Percentiles rank a stretch among this genome's conserved stretches.
Conservation (phyloP, 2,113 vertebrate genomes). For the Arizona elegans region DNA sequence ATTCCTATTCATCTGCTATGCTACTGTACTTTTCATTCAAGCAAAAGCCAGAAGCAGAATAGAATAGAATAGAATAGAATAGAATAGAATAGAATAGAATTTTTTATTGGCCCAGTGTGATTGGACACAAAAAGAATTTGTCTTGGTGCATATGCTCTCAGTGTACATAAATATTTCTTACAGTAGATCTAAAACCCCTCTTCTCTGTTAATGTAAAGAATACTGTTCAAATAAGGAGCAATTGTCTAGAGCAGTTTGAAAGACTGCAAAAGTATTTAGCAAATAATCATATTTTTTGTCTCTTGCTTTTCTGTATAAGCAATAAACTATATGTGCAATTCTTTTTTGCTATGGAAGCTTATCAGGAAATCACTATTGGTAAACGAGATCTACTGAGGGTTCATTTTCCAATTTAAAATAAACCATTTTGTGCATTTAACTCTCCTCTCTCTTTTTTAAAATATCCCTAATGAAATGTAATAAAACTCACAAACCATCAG, state of each 20-base stretch:
- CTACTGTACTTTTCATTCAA: neutral
- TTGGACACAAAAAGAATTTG: too few relatives aligned
- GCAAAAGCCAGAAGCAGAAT: neutral
- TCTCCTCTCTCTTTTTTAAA: slow-evolving; percentile 47
- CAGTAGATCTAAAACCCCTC: slow-evolving; percentile 10
- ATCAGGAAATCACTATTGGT: slow-evolving; percentile 63
- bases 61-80: too few relatives aligned
- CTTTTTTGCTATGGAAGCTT: slow-evolving; percentile 59
- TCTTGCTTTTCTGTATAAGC: slow-evolving; percentile 47
- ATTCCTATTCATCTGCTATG: slow-evolving; percentile 1
- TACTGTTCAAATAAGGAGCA: slow-evolving; percentile 11
- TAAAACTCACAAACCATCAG: slow-evolving; percentile 70
- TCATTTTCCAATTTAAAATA: slow-evolving; percentile 63
- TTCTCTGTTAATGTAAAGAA: slow-evolving; percentile 28
- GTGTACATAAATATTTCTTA: slow-evolving; percentile 3
- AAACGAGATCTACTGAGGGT: slow-evolving; percentile 61
- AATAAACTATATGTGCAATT: slow-evolving; percentile 60
- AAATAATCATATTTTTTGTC: slow-evolving; percentile 28
- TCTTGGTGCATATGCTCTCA: too few relatives aligned
- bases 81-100: too few relatives aligned
- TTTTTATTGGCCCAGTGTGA: too few relatives aligned
- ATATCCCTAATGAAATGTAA: slow-evolving; percentile 67
- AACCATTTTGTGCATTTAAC: slow-evolving; percentile 62
- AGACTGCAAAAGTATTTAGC: slow-evolving; percentile 26
- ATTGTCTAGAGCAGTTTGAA: neutral